Evolutionary conservation across 2,113 vertebrate genomes (phyloP), one percentile per base, ranked within the genome.

Genomic region (Seriola dumerili): DNA sequence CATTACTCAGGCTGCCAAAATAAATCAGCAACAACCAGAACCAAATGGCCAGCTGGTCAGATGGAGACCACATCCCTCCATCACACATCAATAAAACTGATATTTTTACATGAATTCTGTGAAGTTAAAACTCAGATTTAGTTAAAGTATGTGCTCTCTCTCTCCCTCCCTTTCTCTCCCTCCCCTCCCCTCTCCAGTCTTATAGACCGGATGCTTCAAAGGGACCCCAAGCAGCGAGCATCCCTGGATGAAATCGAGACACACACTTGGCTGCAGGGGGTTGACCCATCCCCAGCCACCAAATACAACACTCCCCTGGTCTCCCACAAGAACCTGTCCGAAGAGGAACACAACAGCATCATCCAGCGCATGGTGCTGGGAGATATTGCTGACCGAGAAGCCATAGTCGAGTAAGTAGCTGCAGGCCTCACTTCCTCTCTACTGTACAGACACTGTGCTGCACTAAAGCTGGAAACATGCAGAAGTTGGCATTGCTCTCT

Each of bases 311-410:
- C 97, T 81, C 98, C 98, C 5, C 95, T 99, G 0, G 97, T 99
- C 23, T 99, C 98, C 0, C 97, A 99, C 90, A 99, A 98, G 93
- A 99, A 97, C 34, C 96, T 99, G 55, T 99, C 98, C 0, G 98
- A 99, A 40, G 98, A 99, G 87, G 98, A 99, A 61, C 98, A 99
- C 94, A 99, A 98, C 93, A 96, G 98, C 81, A 99, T 99, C 89
- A 97, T 99, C 66, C 98, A 99, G 90, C 97, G 98, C 81, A 99
- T 99, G 98, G 98, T 99, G 76, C 96, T 99, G 0, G 98, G 98
- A 9, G 98, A 99, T 88, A 99, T 99, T 0, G 97, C 98, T 0
- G 98, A 99, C 70, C 87, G 98, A 2, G 98, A 99, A 2, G 94
- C 97, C 81, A 99, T 99, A 1, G 95, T 99, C 0, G 98, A 99